Conservation (phyloP, 2,888 invertebrate species). For the Cheilosia vernalis region DNA sequence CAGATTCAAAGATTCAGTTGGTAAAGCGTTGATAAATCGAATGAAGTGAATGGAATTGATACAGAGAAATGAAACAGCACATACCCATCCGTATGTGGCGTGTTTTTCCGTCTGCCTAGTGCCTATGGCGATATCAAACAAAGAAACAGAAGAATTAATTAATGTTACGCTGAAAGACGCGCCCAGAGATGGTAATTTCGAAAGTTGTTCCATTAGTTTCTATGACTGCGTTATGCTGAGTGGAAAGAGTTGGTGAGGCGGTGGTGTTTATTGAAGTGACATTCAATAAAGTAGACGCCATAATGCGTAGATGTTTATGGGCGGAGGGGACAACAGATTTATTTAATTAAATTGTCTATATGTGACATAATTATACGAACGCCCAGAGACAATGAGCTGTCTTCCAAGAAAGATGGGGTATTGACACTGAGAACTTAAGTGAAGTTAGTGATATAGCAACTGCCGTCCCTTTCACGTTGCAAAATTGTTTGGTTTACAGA, state of each 20-base stretch:
- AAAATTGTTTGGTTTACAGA: no score
- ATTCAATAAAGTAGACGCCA: neutral
- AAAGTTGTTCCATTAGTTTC: constrained; percentile 38
- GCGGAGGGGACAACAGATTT: neutral
- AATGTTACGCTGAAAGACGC: constrained; percentile 30
- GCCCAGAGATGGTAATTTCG: constrained; percentile 37
- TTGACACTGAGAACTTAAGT: no score
- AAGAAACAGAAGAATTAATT: constrained; percentile 25
- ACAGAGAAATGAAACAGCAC: constrained; percentile 2
- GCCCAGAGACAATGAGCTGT: neutral
- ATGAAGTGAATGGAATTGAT: constrained; percentile 38
- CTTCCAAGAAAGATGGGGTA: neutral
- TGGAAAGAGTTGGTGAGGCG: neutral
- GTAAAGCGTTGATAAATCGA: constrained; percentile 33
- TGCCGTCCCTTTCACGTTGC: no score
- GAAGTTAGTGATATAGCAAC: no score
- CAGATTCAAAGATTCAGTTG: constrained; percentile 30
- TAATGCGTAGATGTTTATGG: neutral
- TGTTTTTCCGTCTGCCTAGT: neutral
- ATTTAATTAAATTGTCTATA: neutral
- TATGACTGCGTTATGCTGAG: neutral
- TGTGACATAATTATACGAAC: neutral
- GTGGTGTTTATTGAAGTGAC: constrained; percentile 4
- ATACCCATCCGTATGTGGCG: neutral
- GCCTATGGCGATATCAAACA: neutral